Base-by-base conservation (phyloP, 2,113 vertebrate species). In the Oenanthe oenanthe region DNA sequence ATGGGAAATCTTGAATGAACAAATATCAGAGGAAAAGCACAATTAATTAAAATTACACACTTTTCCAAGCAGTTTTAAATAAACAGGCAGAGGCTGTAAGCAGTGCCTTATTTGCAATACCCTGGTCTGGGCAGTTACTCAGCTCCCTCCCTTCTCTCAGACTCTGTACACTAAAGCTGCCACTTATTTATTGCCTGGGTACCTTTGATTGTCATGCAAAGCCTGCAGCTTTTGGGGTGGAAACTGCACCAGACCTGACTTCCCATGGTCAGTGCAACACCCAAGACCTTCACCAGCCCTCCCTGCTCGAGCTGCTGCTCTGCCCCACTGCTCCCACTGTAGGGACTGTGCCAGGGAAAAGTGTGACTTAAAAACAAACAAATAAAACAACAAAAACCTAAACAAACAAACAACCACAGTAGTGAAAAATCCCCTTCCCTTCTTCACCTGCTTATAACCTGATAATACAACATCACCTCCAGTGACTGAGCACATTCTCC, bases 401-500 rank as follows among this genome's bases (percentile, higher is more conserved):
- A 13, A 15, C 25, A n/a, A 74, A 17, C n/a, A 5, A 45, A 2
- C 7, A 34, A 24, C 7, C 74, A 38, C 1, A 29, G 5, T 4
- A 50, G 13, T 11, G 16, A 80, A 57, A 85, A 86, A 45, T 31
- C 51, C 25, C 22, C 7, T 84, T 76, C 60, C 21, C 25, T 68
- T 22, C 57, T 81, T 93, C 65, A 86, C 65, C 60, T 84, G 47
- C 85, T 77, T 66, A 32, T 38, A 17, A 85, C 60, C 42, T 76
- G 66, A 78, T 68, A 61, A 43, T 25, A 10, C 13, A 95, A 15
- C 51, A 58, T 22, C 51, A 61, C 20, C 21, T 12, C 2, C 36
- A 36, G 70, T 25, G 57, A 57, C 58, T 32, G 60, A 92, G 58
- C 21, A 79, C 68, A 57, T 42, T 93, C 57, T 74, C 17, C 38